Evolutionary conservation across 2,888 invertebrate genomes (phyloP).

Genomic region (Operophtera brumata): DNA sequence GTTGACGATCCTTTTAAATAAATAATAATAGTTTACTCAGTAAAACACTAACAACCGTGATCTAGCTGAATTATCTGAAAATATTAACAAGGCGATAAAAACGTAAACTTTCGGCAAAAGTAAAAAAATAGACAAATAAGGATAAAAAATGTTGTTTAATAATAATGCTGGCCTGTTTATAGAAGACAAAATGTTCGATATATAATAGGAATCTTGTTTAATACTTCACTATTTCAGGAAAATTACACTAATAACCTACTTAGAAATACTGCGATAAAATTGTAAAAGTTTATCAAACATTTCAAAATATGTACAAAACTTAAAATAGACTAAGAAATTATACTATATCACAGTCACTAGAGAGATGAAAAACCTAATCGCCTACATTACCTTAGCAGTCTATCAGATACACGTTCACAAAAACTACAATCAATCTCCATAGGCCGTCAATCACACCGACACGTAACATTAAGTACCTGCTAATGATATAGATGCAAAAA

Average conservation of each 20-base stretch:
- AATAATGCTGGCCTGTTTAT: constrained; percentile 53
- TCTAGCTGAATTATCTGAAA: too few relatives aligned
- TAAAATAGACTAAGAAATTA: constrained; percentile 68
- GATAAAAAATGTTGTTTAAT: constrained; percentile 54
- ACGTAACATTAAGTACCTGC: constrained; percentile 23
- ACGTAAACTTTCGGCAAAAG: neutral
- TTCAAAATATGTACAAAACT: constrained; percentile 72
- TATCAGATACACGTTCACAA: constrained; percentile 49
- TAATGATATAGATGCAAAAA: constrained; percentile 23
- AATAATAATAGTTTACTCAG: too few relatives aligned
- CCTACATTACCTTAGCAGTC: constrained; percentile 68
- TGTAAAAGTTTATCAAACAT: constrained; percentile 79
- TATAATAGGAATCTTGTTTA: constrained; percentile 53
- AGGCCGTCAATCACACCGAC: constrained; percentile 48
- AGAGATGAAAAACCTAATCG: constrained; percentile 64
- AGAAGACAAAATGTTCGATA: constrained; percentile 54
- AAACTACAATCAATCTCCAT: constrained; percentile 51
- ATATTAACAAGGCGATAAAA: neutral
- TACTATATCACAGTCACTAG: constrained; percentile 80
- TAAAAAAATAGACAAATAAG: constrained; percentile 36
- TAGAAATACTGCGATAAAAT: constrained; percentile 71
- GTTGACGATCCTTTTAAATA: too few relatives aligned
- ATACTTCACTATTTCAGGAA: constrained; percentile 37
- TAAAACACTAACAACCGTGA: too few relatives aligned
- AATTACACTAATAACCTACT: constrained; percentile 29